These are phyloP conservation scores for Odontocolon sp. DNA, from an alignment of 2,888 invertebrate genomes.

Conservation along the genomic window DNA sequence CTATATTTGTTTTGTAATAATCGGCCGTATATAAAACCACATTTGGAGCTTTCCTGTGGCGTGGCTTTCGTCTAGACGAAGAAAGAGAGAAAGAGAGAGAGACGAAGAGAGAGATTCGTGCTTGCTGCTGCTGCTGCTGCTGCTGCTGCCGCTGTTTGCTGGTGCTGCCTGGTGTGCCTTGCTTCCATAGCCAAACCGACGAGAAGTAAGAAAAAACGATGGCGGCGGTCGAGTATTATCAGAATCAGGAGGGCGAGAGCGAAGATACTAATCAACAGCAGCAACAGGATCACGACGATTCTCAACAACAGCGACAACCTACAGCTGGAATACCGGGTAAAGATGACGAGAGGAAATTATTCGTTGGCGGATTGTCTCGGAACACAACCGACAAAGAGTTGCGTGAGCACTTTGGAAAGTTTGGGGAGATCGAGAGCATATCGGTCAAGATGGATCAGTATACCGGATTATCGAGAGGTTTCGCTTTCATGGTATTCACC, in stretches of 20 bases:
- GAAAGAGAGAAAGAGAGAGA: no score
- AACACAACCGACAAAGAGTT: slow-evolving; percentile 84
- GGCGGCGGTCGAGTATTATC: slow-evolving; percentile 78
- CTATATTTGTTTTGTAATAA: no score
- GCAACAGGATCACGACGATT: slow-evolving; percentile 64
- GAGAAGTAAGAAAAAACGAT: slow-evolving; percentile 67
- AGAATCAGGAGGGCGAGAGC: slow-evolving; percentile 71
- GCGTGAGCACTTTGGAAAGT: slow-evolving; percentile 85
- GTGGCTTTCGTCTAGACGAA: no score
- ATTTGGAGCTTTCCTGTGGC: no score
- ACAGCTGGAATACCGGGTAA: slow-evolving; percentile 80
- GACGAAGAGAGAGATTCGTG: slow-evolving; percentile 5
- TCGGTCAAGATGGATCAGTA: slow-evolving; percentile 85
- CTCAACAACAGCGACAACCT: slow-evolving; percentile 72
- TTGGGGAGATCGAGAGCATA: slow-evolving; percentile 85
- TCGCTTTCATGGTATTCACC: slow-evolving; percentile 86
- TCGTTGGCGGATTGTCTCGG: slow-evolving; percentile 85
- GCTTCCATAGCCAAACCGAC: slow-evolving; percentile 49
- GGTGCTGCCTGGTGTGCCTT: no score
- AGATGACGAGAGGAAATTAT: slow-evolving; percentile 84
- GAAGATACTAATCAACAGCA: slow-evolving; percentile 60
- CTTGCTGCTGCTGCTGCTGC: not conserved
- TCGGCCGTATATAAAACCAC: no score
- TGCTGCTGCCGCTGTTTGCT: not conserved
- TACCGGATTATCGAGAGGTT: slow-evolving; percentile 85